phyloP scores from a whole-genome alignment of 2,888 invertebrate genomes.

The Megaustenia siamemsis region DNA sequence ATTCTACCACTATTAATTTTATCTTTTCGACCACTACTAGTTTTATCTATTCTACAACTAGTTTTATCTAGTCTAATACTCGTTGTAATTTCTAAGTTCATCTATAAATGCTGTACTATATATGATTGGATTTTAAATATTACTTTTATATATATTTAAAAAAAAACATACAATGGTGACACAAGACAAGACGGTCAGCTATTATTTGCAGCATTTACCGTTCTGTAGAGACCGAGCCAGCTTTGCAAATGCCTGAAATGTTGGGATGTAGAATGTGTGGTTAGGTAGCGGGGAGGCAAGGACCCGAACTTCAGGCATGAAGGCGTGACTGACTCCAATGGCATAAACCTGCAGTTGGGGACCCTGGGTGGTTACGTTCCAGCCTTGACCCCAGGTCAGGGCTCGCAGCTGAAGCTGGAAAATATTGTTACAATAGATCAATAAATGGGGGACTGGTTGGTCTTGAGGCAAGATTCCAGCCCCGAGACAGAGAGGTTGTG shows the following conservation, averaged over 20 bases:
- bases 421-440: too few relatives aligned
- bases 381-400: conserved; percentile 61
- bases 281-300: conserved; percentile 62
- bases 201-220: conserved; percentile 57
- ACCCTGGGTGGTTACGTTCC: conserved; percentile 60
- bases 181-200: background rate
- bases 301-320: conserved; percentile 61
- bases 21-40: too few relatives aligned
- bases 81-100: too few relatives aligned
- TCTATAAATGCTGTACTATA: too few relatives aligned
- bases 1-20: too few relatives aligned
- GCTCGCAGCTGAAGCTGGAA: conserved; percentile 60
- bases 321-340: conserved; percentile 65
- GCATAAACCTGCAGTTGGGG: conserved; percentile 69
- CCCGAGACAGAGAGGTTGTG: too few relatives aligned
- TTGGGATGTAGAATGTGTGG: conserved; percentile 64
- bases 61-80: too few relatives aligned
- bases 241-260: conserved; percentile 60
- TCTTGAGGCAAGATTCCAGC: too few relatives aligned
- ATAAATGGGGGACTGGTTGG: too few relatives aligned
- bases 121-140: too few relatives aligned
- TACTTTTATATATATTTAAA: too few relatives aligned
- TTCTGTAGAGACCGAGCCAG: conserved; percentile 65
- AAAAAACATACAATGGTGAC: background rate
- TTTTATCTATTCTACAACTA: too few relatives aligned